Base-by-base conservation (phyloP, 2,113 vertebrate species). In the Trogon melanurus region DNA sequence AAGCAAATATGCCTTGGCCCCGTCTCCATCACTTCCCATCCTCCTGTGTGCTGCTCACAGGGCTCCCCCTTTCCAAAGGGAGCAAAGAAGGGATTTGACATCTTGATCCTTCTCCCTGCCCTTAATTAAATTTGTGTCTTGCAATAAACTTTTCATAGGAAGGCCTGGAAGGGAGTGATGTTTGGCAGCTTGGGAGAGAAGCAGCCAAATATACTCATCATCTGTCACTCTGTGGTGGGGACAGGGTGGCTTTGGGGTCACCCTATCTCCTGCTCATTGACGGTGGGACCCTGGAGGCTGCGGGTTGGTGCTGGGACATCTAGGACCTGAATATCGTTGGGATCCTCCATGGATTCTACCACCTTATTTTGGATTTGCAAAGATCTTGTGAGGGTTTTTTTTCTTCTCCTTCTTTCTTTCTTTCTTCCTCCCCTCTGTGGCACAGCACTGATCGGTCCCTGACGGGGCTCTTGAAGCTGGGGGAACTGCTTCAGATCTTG, bases 21-120 rank as follows among this genome's bases (percentile, higher is more conserved):
- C 8, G 1, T 48, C 44, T 27, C 56, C 12, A 27, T 65, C 26
- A 20, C 38, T 20, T 56, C 34, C 45, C 51, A 4, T 88, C 84
- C 44, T 86, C 75, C 36, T 11, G 45, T 10, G 5, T 0, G 5
- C 54, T 10, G 7, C 45, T 64, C 2, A 0, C 11, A 36, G 82
- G 75, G 29, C 79, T 87, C 32, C 84, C 88, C 48, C 82, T 96
- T 97, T 96, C 83, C 93, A 83, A 74, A 61, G 36, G 47, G n/a
- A 88, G 45, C 0, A 1, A 79, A 84, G 79, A 71, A 79, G 69
- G 85, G 26, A 79, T 82, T 69, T 93, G 94, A 86, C 5, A 3
- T 86, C 79, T 57, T 91, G 45, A 41, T 53, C 16, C 25, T 60
- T 51, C 16, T 69, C 51, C 57, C 14, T 3, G 13, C 54, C 62